phyloP scores from a whole-genome alignment of 2,113 vertebrate species.

The Oryzias melastigma region DNA sequence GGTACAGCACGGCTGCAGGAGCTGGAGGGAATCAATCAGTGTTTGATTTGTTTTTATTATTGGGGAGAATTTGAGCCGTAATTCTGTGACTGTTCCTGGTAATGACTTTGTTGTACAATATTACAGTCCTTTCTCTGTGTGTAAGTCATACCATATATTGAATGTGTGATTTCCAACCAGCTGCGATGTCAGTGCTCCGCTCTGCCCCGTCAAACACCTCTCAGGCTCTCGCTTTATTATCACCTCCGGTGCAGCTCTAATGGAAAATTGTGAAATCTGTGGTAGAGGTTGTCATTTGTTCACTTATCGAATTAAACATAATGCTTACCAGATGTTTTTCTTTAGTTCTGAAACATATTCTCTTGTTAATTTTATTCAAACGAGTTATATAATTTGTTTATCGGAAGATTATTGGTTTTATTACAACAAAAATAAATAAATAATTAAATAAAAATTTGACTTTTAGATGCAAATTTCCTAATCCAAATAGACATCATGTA shows the following conservation, averaged over 20 bases:
- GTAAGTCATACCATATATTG: conserved; percentile 15
- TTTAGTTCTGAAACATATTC: no score
- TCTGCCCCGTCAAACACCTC: conserved; percentile 19
- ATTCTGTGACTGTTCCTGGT: not conserved
- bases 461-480: no score
- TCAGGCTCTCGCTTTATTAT: conserved; percentile 51
- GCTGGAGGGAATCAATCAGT: conserved; percentile 19
- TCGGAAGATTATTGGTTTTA: no score
- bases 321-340: no score
- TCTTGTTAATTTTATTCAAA: no score
- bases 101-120: no score
- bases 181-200: conserved; percentile 19
- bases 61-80: not conserved
- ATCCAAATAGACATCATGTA: no score
- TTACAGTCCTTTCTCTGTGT: not conserved
- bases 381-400: no score
- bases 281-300: not conserved
- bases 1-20: conserved; percentile 8
- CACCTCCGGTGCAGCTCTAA: conserved; percentile 43
- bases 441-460: no score
- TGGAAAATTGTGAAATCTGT: conserved; percentile 23
- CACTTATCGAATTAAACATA: no score
- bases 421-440: no score
- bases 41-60: conserved; percentile 29
- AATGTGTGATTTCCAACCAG: conserved; percentile 11